phyloP scores from a whole-genome alignment of 2,113 vertebrate genomes.

The Xenopus tropicalis region UCB_Xtro_10.0 CM004444.2:85970501-85971000 shows the following conservation, averaged over 20 bases:
- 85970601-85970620: not conserved
- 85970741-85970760: slow-evolving; percentile 36
- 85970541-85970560: too few relatives aligned
- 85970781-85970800: slow-evolving; percentile 10
- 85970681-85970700: slow-evolving; percentile 24
- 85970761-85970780: slow-evolving; percentile 38
- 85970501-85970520: too few relatives aligned
- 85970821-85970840: slow-evolving; percentile 41
- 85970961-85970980: slow-evolving; percentile 31
- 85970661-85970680: slow-evolving; percentile 11
- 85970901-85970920: slow-evolving; percentile 41
- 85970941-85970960: slow-evolving; percentile 44
- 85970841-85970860: slow-evolving; percentile 27
- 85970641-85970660: slow-evolving; percentile 24
- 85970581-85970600: too few relatives aligned
- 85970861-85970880: slow-evolving; percentile 22
- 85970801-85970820: slow-evolving; percentile 18
- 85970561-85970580: too few relatives aligned
- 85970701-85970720: slow-evolving; percentile 15
- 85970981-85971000: slow-evolving; percentile 50
- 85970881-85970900: slow-evolving; percentile 41
- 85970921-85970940: slow-evolving; percentile 47
- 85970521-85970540: too few relatives aligned
- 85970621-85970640: slow-evolving; percentile 15
- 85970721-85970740: slow-evolving; percentile 25